These are phyloP conservation scores for Drosophila mayri DNA, from an alignment of 1,140 invertebrate species.

Conservation along the genomic window DNA sequence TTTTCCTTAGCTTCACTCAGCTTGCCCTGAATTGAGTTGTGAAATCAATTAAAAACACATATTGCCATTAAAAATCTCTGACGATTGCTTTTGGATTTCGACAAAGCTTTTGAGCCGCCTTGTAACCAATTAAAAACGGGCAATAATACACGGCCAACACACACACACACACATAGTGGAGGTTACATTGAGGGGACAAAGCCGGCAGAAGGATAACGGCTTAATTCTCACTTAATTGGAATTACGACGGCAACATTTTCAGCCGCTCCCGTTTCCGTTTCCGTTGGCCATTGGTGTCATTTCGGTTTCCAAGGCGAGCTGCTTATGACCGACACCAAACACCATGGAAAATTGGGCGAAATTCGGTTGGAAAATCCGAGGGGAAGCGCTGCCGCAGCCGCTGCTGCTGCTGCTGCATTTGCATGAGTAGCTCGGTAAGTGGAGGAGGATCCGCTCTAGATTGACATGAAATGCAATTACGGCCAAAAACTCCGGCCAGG, in stretches of 20 bases:
- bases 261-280: slow-evolving; percentile 15
- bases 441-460: slow-evolving; percentile 49
- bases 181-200: slow-evolving; percentile 15
- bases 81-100: slow-evolving; percentile 4
- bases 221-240: slow-evolving; percentile 82
- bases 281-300: slow-evolving; percentile 44
- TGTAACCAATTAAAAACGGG: slow-evolving; percentile 68
- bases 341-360: slow-evolving; percentile 31
- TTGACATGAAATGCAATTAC: slow-evolving; percentile 83
- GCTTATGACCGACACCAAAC: slow-evolving; percentile 51
- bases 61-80: neutral
- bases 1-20: neutral
- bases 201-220: slow-evolving; percentile 55
- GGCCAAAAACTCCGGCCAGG: slow-evolving; percentile 46
- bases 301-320: slow-evolving; percentile 56
- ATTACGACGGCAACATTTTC: slow-evolving; percentile 62
- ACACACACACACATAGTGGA: slow-evolving; percentile 3
- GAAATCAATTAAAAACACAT: slow-evolving; percentile 14
- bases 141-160: slow-evolving; percentile 3
- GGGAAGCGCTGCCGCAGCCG: neutral
- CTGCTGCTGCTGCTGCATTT: slow-evolving; percentile 48
- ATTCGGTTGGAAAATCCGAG: slow-evolving; percentile 3
- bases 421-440: slow-evolving; percentile 57
- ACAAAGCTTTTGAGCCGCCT: slow-evolving; percentile 23
- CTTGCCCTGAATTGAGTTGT: neutral